Evolutionary conservation across 2,113 vertebrate species (phyloP), one percentile per base, ranked within the genome.

Genomic region (Varanus salvator): DNA sequence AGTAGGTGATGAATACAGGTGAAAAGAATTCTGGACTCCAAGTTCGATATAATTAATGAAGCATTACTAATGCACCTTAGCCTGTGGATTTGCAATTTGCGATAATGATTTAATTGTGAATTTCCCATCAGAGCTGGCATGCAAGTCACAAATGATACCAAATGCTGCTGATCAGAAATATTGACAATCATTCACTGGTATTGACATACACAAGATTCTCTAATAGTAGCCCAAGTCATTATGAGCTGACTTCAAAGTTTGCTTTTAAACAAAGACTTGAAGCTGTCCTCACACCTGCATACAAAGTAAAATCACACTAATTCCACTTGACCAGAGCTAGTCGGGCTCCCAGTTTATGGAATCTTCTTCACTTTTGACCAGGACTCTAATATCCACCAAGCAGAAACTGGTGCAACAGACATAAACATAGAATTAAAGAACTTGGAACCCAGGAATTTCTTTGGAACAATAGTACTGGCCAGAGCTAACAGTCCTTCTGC

Each of bases 41-140:
- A 71, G 91, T 96, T 96, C 96, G 89, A 96, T 96, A 95, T 93
- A 96, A 95, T 94, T 96, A 96, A 96, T 96, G 93, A 95, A 96
- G 93, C 95, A 94, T 94, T 95, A 94, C 95, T 96, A 95, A 95
- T 94, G 82, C 11, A 0, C 93, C 95, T 95, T 93, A 77, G 90
- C 92, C 90, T 78, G 87, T 95, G 94, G 93, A 95, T 96, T 95
- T 95, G 92, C 90, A 95, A 96, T 96, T 93, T 74, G 84, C 74
- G 90, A 66, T 96, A 96, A 96, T 94, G 95, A 96, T 96, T 96
- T 96, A 90, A 90, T 94, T 95, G 92, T 90, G 86, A 94, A 81
- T 94, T 90, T 95, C 92, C 92, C 91, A 90, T 94, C 94, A 93
- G 95, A 93, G 69, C 87, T 69, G 52, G 92, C 91, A 72, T 92